These are phyloP conservation scores for Periphyllus acericola DNA, from an alignment of 2,888 invertebrate genomes.

Conservation along the genomic window DNA sequence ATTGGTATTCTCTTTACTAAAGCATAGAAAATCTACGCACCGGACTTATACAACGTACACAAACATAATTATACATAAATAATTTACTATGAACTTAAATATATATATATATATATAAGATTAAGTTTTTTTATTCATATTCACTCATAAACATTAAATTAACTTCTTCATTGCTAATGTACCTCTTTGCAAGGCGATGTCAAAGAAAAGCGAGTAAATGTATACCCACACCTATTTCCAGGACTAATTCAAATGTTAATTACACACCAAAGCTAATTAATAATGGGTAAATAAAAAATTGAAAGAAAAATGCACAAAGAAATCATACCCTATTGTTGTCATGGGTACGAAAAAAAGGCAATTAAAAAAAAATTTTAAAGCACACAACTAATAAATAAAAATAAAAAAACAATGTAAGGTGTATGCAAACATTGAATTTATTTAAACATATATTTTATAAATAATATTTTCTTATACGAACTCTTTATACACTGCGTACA, in stretches of 20 bases:
- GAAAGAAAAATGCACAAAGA: conserved; percentile 21
- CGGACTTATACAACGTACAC: background rate
- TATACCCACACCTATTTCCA: background rate
- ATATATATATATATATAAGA: too few species aligned
- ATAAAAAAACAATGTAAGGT: background rate
- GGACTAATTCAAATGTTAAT: conserved; percentile 2
- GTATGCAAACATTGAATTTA: background rate
- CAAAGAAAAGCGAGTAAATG: background rate
- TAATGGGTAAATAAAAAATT: conserved; percentile 2
- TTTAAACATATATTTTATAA: background rate
- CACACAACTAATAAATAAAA: conserved; percentile 2
- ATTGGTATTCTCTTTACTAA: conserved; percentile 29
- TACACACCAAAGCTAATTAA: conserved; percentile 4
- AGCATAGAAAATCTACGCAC: background rate
- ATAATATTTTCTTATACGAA: background rate
- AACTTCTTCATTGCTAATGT: background rate
- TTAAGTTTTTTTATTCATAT: background rate
- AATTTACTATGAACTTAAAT: conserved; percentile 16
- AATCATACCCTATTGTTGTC: conserved; percentile 12
- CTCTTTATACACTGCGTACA: too few species aligned
- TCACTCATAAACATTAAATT: background rate
- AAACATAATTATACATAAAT: conserved; percentile 31
- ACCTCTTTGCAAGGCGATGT: background rate
- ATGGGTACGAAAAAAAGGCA: background rate
- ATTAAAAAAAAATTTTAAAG: conserved; percentile 3